A percentile compares a stretch with the other conserved stretches of the same genome.
phyloP scores from a whole-genome alignment of 2,888 invertebrate genomes.

The Nesidiocoris tenuis region DNA sequence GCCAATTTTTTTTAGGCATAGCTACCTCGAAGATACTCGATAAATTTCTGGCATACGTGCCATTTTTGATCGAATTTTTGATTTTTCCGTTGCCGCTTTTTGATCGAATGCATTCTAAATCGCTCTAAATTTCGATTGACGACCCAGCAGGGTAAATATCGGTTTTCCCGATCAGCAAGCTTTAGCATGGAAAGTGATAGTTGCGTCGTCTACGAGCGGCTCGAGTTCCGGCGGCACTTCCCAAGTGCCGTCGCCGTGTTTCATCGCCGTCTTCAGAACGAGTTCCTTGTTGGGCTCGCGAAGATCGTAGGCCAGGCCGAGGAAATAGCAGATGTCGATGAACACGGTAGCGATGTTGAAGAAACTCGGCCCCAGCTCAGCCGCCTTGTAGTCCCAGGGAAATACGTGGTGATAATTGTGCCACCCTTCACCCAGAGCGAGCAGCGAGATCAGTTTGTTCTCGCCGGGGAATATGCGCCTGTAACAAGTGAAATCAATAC shows the following conservation, averaged over 20 bases:
- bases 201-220: not conserved
- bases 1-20: no score
- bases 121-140: no score
- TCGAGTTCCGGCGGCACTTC: not conserved
- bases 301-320: conserved; percentile 74
- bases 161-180: conserved; percentile 9
- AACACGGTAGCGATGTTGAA: conserved; percentile 60
- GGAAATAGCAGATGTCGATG: conserved; percentile 58
- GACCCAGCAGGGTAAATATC: no score
- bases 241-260: conserved; percentile 59
- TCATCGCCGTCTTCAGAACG: conserved; percentile 58
- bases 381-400: conserved; percentile 90
- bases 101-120: no score
- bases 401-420: conserved; percentile 94
- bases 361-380: conserved; percentile 68
- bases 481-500: no score
- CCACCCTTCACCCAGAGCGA: conserved; percentile 85
- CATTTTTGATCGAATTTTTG: no score
- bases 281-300: conserved; percentile 64
- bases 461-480: conserved; percentile 70
- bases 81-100: no score
- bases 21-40: no score
- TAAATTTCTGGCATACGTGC: no score
- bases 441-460: conserved; percentile 69
- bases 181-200: conserved; percentile 13